These are phyloP conservation scores for Euglossa dilemma DNA, from an alignment of 1,140 invertebrate genomes.

Conservation along the genomic window DNA sequence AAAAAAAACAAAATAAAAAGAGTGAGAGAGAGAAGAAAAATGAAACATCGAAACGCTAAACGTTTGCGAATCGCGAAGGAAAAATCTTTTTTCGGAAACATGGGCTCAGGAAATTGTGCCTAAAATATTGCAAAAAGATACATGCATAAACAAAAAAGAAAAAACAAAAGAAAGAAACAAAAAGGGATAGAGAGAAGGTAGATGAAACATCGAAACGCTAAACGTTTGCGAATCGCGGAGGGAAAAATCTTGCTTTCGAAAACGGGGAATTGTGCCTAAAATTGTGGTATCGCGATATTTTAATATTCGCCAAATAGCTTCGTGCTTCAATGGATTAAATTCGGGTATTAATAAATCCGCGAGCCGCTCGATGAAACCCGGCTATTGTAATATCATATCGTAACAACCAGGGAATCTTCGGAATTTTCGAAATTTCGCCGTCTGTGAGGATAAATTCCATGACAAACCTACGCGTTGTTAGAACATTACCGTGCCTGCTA, in stretches of 20 bases:
- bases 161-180: no score
- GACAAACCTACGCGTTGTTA: slow-evolving; percentile 14
- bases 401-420: not conserved
- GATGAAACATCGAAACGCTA: no score
- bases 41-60: no score
- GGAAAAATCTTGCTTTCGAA: slow-evolving; percentile 3
- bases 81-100: no score
- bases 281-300: slow-evolving; percentile 21
- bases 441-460: slow-evolving; percentile 17
- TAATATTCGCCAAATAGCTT: slow-evolving; percentile 45
- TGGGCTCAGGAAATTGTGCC: no score
- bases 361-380: slow-evolving; percentile 26
- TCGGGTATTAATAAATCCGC: slow-evolving; percentile 44
- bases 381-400: slow-evolving; percentile 27
- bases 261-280: slow-evolving; percentile 9
- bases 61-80: no score
- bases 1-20: not conserved
- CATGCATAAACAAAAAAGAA: no score
- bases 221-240: not conserved
- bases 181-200: no score
- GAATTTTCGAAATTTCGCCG: slow-evolving; percentile 2
- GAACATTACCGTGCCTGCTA: slow-evolving; percentile 21
- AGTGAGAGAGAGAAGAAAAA: not conserved
- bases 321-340: slow-evolving; percentile 38
- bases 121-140: no score